Percentiles rank a stretch among this genome's conserved stretches.
Conservation (phyloP, 2,797 vertebrate species). For the Squalus acanthias region DNA sequence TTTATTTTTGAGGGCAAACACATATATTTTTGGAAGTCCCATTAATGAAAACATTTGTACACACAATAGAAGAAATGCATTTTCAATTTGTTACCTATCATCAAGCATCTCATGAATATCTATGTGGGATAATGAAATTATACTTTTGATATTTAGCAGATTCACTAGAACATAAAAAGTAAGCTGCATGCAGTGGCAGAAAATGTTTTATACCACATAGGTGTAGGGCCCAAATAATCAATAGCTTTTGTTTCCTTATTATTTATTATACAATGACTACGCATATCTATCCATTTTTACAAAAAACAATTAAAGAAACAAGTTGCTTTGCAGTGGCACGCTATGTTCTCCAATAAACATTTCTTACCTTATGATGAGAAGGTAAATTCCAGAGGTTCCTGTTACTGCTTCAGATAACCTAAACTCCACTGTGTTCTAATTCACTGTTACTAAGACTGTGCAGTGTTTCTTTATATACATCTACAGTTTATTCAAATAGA, state of each 20-base stretch:
- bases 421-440: not conserved
- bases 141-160: not conserved
- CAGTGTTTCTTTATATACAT: not conserved
- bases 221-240: not conserved
- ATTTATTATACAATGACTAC: not conserved
- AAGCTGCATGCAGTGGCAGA: not conserved
- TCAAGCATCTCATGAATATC: not conserved
- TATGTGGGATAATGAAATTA: not conserved
- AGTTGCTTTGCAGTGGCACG: conserved; percentile 5
- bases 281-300: not conserved
- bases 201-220: not conserved
- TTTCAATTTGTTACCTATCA: not conserved
- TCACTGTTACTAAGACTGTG: not conserved
- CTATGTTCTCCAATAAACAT: not conserved
- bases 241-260: not conserved
- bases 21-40: not conserved
- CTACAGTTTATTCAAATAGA: not conserved
- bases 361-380: not conserved
- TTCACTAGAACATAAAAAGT: not conserved
- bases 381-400: not conserved
- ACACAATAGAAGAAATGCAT: not conserved
- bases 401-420: not conserved
- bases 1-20: conserved; percentile 8
- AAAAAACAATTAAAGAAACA: not conserved
- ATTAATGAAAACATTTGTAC: not conserved